Percentiles rank a stretch among this genome's conserved stretches.
These are phyloP conservation scores for Spheniscus humboldti DNA, from an alignment of 2,797 vertebrate genomes.

Conservation along the genomic window DNA sequence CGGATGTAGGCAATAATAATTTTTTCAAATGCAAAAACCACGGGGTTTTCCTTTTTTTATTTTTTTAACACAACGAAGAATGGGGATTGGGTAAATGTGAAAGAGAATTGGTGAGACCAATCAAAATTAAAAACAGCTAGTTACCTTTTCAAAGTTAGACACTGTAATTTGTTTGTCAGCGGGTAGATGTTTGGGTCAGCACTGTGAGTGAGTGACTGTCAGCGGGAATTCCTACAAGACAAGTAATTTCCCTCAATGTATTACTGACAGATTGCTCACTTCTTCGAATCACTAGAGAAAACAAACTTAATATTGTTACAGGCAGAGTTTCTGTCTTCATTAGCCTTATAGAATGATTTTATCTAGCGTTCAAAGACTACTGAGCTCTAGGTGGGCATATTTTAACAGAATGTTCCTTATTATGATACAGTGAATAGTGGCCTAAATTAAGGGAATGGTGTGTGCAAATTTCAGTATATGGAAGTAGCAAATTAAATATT, in stretches of 20 bases:
- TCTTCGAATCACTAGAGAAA: constrained; percentile 90
- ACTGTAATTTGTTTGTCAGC: constrained; percentile 96
- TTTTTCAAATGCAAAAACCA: constrained; percentile 52
- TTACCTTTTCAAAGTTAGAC: constrained; percentile 86
- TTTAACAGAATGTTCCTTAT: constrained; percentile 69
- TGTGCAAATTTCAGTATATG: constrained; percentile 44
- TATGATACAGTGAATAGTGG: constrained; percentile 63
- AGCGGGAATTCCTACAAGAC: constrained; percentile 84
- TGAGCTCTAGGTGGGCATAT: constrained; percentile 70
- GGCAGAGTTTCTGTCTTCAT: constrained; percentile 95
- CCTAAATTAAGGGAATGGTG: constrained; percentile 63
- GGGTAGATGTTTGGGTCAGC: constrained; percentile 80
- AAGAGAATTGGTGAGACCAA: constrained; percentile 81
- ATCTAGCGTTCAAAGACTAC: constrained; percentile 73
- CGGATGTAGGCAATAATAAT: constrained; percentile 64
- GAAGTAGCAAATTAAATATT: constrained; percentile 52
- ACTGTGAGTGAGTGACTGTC: constrained; percentile 86
- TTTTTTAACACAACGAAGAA: constrained; percentile 14
- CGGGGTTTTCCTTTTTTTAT: constrained; percentile 11
- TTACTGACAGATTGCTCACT: constrained; percentile 97
- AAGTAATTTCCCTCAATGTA: constrained; percentile 95
- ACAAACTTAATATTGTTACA: constrained; percentile 89
- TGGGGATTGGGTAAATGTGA: constrained; percentile 69
- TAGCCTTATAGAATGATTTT: constrained; percentile 87
- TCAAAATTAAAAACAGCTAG: constrained; percentile 89